Evolutionary conservation across 1,140 invertebrate species (phyloP).

Genomic region (Idris sp.): DNA sequence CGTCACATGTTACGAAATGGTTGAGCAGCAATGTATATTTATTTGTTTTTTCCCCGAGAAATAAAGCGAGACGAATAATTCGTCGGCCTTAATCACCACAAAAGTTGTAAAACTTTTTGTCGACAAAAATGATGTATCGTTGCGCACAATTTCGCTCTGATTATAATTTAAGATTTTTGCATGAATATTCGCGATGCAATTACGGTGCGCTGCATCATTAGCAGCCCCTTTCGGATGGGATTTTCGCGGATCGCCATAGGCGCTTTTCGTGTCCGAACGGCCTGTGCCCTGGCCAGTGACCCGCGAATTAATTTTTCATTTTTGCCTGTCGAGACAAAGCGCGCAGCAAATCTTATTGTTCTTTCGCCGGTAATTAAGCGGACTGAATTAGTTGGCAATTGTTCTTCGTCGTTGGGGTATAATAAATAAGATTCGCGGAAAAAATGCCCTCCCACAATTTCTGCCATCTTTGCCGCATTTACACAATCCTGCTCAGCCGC

Average conservation of each 20-base stretch:
- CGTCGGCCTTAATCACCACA: too few relatives aligned
- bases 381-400: conserved; percentile 76
- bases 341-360: conserved; percentile 77
- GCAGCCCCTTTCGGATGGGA: conserved; percentile 36
- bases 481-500: conserved; percentile 68
- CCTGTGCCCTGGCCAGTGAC: conserved; percentile 65
- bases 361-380: conserved; percentile 77
- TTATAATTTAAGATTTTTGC: conserved; percentile 24
- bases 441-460: conserved; percentile 41
- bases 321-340: conserved; percentile 76
- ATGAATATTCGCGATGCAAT: conserved; percentile 40
- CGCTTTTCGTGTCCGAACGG: conserved; percentile 49
- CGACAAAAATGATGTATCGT: conserved; percentile 9
- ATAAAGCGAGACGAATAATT: too few relatives aligned
- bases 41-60: too few relatives aligned
- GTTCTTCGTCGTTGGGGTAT: conserved; percentile 70
- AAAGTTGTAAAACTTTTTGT: too few relatives aligned
- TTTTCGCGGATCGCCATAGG: conserved; percentile 35
- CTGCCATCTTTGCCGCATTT: conserved; percentile 62
- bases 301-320: conserved; percentile 76
- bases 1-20: too few relatives aligned
- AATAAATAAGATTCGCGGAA: conserved; percentile 78
- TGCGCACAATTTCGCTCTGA: conserved; percentile 4
- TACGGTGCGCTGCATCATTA: conserved; percentile 38
- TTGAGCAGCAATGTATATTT: too few relatives aligned